phyloP scores from a whole-genome alignment of 92 coral and sea anemone species.

The Zoanthus sociatus region DNA sequence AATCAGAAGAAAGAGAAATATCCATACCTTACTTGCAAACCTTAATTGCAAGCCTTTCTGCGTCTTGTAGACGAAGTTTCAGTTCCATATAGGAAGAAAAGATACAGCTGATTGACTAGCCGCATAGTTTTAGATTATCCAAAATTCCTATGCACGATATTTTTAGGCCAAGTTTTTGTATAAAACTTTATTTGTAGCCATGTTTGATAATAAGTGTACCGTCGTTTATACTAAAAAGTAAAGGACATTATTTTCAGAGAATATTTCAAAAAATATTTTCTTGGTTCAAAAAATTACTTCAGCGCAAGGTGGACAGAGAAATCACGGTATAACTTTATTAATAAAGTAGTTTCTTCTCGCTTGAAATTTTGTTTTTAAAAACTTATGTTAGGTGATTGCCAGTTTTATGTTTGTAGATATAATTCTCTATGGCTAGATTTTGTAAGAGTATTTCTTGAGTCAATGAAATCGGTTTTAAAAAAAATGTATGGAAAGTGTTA shows the following conservation, averaged over 20 bases:
- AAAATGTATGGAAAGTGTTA: slow-evolving; percentile 9
- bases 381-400: background rate
- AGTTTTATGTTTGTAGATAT: background rate
- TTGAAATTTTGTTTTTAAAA: background rate
- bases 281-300: background rate
- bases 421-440: slow-evolving; percentile 28
- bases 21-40: background rate
- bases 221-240: background rate
- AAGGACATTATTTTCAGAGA: background rate
- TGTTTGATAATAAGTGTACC: background rate
- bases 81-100: too few relatives aligned
- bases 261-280: background rate
- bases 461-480: background rate
- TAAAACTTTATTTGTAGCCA: background rate
- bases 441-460: slow-evolving; percentile 6
- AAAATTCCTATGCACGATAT: background rate
- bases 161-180: background rate
- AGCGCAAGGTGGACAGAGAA: background rate
- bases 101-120: background rate
- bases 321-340: too few relatives aligned
- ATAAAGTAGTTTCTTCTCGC: too few relatives aligned
- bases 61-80: too few relatives aligned
- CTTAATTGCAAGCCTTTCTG: too few relatives aligned
- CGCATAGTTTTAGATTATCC: background rate
- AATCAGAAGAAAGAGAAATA: too few relatives aligned